Evolutionary conservation across 2,113 vertebrate species (phyloP).

Genomic region (Elanoides forficatus): DNA sequence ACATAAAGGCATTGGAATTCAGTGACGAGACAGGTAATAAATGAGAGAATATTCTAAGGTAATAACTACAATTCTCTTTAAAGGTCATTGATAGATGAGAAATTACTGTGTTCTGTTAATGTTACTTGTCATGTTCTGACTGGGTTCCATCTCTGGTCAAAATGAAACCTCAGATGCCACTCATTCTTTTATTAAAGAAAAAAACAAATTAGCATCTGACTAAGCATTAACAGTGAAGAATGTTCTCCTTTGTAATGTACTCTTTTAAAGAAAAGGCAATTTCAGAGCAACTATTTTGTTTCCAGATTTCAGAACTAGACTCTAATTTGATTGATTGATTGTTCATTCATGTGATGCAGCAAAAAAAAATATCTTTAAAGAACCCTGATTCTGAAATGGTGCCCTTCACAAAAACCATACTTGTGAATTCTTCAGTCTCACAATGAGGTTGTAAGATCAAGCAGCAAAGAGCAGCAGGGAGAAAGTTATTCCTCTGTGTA

Average conservation of each 20-base stretch:
- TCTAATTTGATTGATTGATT: background rate
- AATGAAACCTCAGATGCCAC: constrained; percentile 4
- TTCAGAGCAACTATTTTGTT: background rate
- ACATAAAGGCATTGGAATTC: constrained; percentile 57
- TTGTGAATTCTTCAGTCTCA: background rate
- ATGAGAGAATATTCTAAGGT: constrained; percentile 64
- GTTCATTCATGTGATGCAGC: background rate
- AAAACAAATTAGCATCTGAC: constrained; percentile 11
- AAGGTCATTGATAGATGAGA: constrained; percentile 80
- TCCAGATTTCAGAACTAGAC: background rate
- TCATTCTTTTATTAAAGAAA: constrained; percentile 1
- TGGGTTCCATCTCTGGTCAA: constrained; percentile 45
- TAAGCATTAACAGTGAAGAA: constrained; percentile 19
- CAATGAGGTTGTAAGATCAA: background rate
- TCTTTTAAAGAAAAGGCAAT: background rate
- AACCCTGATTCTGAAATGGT: background rate
- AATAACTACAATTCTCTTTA: constrained; percentile 79
- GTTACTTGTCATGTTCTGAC: constrained; percentile 65
- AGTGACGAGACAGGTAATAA: constrained; percentile 60
- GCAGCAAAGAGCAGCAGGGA: background rate
- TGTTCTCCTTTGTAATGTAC: background rate
- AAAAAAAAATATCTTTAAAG: background rate
- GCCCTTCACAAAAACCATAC: background rate
- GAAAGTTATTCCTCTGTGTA: background rate
- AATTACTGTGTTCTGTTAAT: constrained; percentile 70